Evolutionary conservation across 1,140 invertebrate species (phyloP), one percentile per base, ranked within the genome.

Genomic region (Pristionchus pacificus): DNA sequence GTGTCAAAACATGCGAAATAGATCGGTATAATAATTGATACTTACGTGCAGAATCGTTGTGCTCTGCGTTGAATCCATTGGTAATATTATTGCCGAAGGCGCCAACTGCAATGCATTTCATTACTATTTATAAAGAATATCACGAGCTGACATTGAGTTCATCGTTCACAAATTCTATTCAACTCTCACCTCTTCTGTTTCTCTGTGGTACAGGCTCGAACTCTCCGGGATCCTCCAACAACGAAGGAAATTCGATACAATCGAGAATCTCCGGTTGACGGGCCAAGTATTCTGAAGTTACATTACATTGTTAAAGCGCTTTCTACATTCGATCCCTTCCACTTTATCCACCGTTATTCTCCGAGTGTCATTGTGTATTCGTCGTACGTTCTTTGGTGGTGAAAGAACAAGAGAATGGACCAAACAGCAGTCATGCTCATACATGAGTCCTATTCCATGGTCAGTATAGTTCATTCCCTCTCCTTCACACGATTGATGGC

Each of bases 271-370:
- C 68, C 19, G 79, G 79, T 59, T 81, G 75, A 27, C 65, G 57
- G n/a, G 79, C 79, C 71, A 80, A 55, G 64, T 81, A 80, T 31
- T 80, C 78, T 59, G 25, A 77, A 31, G n/a, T 6, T 66, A 74
- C 71, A 74, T 72, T 58, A 15, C 25, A n/a, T 69, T 68, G 13
- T 67, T 25, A 67, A 60, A 66, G 6, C 14, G 14, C 15, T 68
- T 13, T 33, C 55, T 1, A 2, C 19, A 29, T 65, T 25, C 13
- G 1, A 14, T 6, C 29, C 10, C 24, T 24, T 61, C 24, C 13
- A 28, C 60, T 61, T 61, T 24, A n/a, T 61, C n/a, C 60, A 61
- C 60, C 29, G 13, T 24, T 24, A 28, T 6, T 6, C 60, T 61
- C 29, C 60, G 24, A 24, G 6, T 28, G n/a, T 28, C 60, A 28